A percentile compares a stretch with the other conserved stretches of the same genome.
Conservation (phyloP, 2,113 vertebrate species). For the Etheostoma spectabile region DNA sequence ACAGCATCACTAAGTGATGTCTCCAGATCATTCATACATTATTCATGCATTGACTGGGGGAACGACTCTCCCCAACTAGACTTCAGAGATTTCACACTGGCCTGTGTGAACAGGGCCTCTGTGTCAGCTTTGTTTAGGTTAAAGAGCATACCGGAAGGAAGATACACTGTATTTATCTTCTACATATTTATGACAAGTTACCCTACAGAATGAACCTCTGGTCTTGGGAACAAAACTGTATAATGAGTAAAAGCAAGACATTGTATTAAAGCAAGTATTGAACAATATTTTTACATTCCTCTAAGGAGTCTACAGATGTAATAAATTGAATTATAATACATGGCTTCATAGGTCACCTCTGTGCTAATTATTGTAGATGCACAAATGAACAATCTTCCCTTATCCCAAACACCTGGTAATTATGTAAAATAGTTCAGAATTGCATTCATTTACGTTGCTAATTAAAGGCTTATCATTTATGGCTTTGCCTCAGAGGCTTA, state of each 20-base stretch:
- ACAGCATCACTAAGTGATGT: conserved; percentile 83
- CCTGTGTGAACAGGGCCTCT: conserved; percentile 39
- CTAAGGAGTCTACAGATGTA: conserved; percentile 27
- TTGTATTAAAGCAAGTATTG: conserved; percentile 22
- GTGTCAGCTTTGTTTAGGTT: conserved; percentile 65
- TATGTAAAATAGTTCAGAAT: conserved; percentile 60
- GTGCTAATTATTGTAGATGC: conserved; percentile 74
- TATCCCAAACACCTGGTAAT: conserved; percentile 72
- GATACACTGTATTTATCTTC: conserved; percentile 48
- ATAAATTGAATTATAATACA: conserved; percentile 31
- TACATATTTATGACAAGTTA: conserved; percentile 54
- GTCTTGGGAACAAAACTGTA: conserved; percentile 15
- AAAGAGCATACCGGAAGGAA: conserved; percentile 56
- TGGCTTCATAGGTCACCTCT: conserved; percentile 59
- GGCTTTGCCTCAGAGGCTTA: conserved; percentile 30
- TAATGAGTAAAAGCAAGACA: conserved; percentile 5
- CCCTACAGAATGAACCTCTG: conserved; percentile 37
- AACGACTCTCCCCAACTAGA: conserved; percentile 65
- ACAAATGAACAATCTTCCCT: conserved; percentile 62
- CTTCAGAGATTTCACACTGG: conserved; percentile 66
- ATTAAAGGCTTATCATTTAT: conserved; percentile 70
- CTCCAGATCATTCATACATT: conserved; percentile 81
- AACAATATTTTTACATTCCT: conserved; percentile 8
- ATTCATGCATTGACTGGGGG: conserved; percentile 75
- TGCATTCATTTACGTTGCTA: conserved; percentile 64